Conservation (phyloP, 2,113 vertebrate species). For the Stictonetta naevosa region DNA sequence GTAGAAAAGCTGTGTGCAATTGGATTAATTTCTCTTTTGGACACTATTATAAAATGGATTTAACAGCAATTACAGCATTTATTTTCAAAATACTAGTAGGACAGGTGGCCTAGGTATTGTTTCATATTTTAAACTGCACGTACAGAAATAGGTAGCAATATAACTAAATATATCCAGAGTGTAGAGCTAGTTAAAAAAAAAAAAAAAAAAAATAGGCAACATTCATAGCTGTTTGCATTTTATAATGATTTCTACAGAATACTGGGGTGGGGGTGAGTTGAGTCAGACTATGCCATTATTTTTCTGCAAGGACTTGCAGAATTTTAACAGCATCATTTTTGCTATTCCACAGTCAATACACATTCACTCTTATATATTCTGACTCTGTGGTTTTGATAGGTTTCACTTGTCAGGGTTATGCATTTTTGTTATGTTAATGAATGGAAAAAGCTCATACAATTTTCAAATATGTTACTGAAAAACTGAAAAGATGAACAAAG, state of each 20-base stretch:
- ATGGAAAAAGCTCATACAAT: conserved; percentile 15
- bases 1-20: neutral
- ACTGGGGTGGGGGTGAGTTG: neutral
- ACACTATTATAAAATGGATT: neutral
- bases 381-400: neutral
- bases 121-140: neutral
- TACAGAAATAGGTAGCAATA: neutral
- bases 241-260: conserved; percentile 18
- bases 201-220: neutral
- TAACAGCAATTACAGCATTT: neutral
- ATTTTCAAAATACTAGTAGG: neutral
- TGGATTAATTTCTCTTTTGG: neutral
- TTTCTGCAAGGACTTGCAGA: conserved; percentile 51
- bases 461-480: conserved; percentile 31
- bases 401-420: conserved; percentile 32
- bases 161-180: neutral
- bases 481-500: conserved; percentile 7
- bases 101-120: neutral
- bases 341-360: neutral
- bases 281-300: neutral
- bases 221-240: neutral
- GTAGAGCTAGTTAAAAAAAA: neutral
- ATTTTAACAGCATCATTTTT: conserved; percentile 39
- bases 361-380: conserved; percentile 16
- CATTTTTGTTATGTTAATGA: conserved; percentile 45